These are phyloP conservation scores for Cyclopterus lumpus DNA, from an alignment of 2,797 vertebrate genomes.

Conservation along the genomic window DNA sequence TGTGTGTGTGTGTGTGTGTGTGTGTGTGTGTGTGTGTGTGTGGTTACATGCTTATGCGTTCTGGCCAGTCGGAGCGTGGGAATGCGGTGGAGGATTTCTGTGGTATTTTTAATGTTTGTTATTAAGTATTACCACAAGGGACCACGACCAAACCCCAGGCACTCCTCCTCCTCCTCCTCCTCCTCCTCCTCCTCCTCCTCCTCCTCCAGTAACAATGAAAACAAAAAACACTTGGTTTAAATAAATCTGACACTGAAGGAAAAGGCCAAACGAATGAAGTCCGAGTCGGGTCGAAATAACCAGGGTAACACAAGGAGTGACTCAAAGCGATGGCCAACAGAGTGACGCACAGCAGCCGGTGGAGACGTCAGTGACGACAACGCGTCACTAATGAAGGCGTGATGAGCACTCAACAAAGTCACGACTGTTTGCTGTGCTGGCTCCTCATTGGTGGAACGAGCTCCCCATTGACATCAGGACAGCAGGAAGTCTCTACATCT, in stretches of 20 bases:
- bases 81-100: conserved; percentile 85
- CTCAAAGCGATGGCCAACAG: neutral
- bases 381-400: neutral
- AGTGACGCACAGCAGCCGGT: conserved; percentile 43
- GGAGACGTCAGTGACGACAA: conserved; percentile 14
- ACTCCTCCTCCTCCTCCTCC: conserved; percentile 54
- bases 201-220: conserved; percentile 69
- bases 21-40: conserved; percentile 21
- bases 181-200: conserved; percentile 20
- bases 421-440: too few relatives aligned
- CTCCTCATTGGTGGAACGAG: too few relatives aligned
- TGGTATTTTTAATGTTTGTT: conserved; percentile 89
- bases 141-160: conserved; percentile 80
- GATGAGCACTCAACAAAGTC: too few relatives aligned
- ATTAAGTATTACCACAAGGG: conserved; percentile 87
- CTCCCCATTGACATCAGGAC: too few relatives aligned
- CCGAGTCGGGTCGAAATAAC: conserved; percentile 30
- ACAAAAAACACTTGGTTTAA: conserved; percentile 48
- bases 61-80: conserved; percentile 81
- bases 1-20: conserved; percentile 21
- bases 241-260: conserved; percentile 56
- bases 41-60: conserved; percentile 45
- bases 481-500: too few relatives aligned
- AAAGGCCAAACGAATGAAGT: conserved; percentile 30
- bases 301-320: neutral